Percentiles rank a stretch among this genome's conserved stretches.
Evolutionary conservation across 2,797 vertebrate genomes (phyloP).

Genomic region (Rhynchotus rufescens): DNA sequence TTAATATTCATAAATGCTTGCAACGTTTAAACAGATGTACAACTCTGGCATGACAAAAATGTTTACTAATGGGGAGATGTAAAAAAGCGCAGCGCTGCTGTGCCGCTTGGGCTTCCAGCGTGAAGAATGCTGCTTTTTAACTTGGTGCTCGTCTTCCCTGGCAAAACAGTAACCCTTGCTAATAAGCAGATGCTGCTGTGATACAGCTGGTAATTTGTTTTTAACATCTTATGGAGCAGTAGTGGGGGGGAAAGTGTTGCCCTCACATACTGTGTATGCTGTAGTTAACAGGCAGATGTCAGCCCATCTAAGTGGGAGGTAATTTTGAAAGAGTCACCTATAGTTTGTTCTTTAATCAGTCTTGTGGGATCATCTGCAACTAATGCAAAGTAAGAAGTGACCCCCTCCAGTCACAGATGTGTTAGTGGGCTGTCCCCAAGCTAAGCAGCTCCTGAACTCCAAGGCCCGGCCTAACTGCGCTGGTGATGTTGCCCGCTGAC

Average conservation of each 20-base stretch:
- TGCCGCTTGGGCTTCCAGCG: neutral
- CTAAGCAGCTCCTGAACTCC: neutral
- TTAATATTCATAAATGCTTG: conserved; percentile 77
- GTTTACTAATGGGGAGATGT: conserved; percentile 27
- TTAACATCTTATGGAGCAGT: neutral
- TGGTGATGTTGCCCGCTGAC: neutral
- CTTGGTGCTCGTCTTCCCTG: neutral
- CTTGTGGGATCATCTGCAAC: neutral
- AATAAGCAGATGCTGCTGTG: neutral
- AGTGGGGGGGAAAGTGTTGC: neutral
- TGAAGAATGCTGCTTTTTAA: neutral
- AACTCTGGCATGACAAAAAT: conserved; percentile 46
- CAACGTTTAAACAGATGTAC: conserved; percentile 58
- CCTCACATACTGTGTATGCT: neutral
- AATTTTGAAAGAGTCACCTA: neutral
- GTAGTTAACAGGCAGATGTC: neutral
- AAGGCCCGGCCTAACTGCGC: neutral
- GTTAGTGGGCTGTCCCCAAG: neutral
- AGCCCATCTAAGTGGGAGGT: neutral
- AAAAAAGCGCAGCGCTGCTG: neutral
- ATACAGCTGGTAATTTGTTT: neutral
- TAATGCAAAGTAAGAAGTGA: neutral
- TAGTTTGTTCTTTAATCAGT: neutral
- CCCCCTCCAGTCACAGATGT: neutral
- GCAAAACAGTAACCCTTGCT: neutral